Evolutionary conservation across 2,888 invertebrate genomes (phyloP), one percentile per base, ranked within the genome.

Genomic region (Ochropleura plecta): DNA sequence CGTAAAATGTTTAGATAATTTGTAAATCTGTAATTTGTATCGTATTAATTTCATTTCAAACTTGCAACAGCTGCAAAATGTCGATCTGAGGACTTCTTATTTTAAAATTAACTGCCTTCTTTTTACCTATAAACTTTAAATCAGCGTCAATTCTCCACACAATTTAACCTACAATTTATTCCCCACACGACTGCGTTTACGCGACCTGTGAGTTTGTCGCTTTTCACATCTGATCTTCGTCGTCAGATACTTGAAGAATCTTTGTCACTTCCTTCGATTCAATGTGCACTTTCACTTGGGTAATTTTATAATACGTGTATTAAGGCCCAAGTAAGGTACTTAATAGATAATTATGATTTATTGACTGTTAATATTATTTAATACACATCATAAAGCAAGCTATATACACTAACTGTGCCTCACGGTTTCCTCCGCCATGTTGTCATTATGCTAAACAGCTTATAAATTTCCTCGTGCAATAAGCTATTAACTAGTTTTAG

Each of bases 171-270:
- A 59, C 40, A 53, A 72, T 76, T n/a, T 83, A 76, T 76, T 79
- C 83, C 63, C 51, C 51, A 62, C 76, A 76, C 72, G 59, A 40
- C 48, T 46, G 64, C 40, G 53, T 62, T 68, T 60, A 67, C 67
- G 63, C 72, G 73, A 73, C 67, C 72, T 60, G 65, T 16, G 57
- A 62, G 65, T 72, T 76, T 70, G 73, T 81, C 75, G 74, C 83
- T 84, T 83, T 83, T 82, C 84, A 79, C 84, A 79, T 79, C 72
- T 74, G 78, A 85, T 85, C 83, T 78, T 73, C 76, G 76, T 77
- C 66, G 68, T 71, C 83, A 72, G 78, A 85, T 81, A 78, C 60
- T 72, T 70, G 70, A 85, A 76, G 84, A 83, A 85, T 85, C 85
- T 83, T 81, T 71, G 78, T 78, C 51, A 83, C 81, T 85, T 85